phyloP scores from a whole-genome alignment of 2,113 vertebrate genomes.

The Penelope pileata region DNA sequence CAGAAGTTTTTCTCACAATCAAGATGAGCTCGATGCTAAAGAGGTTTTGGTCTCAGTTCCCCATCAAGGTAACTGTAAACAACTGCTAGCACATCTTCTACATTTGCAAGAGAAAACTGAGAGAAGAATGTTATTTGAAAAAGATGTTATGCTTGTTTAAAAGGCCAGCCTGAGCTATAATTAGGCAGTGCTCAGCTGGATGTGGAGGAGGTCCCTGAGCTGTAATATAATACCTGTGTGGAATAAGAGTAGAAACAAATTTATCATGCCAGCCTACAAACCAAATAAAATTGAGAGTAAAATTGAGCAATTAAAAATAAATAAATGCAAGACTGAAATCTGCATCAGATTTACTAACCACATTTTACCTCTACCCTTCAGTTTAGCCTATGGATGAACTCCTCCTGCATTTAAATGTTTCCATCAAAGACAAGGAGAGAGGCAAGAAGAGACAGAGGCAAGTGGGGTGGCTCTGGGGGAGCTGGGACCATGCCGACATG shows the following conservation, averaged over 20 bases:
- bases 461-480: neutral
- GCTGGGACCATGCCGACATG: neutral
- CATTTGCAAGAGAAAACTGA: neutral
- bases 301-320: neutral
- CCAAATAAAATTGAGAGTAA: neutral
- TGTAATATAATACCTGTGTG: slow-evolving; percentile 16
- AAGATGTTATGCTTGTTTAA: neutral
- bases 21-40: neutral
- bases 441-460: neutral
- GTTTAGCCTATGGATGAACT: neutral
- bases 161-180: neutral
- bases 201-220: neutral
- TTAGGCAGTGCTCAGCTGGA: slow-evolving; percentile 8
- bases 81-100: neutral
- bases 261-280: neutral
- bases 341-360: neutral
- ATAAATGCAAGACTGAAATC: neutral
- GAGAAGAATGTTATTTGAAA: neutral
- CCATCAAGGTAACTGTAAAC: neutral
- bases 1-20: neutral
- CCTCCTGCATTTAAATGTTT: neutral
- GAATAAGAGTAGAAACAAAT: neutral
- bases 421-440: neutral
- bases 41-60: neutral
- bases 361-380: neutral